Evolutionary conservation across 2,797 vertebrate genomes (phyloP), one percentile per base, ranked within the genome.

Genomic region (Channa striata): DNA sequence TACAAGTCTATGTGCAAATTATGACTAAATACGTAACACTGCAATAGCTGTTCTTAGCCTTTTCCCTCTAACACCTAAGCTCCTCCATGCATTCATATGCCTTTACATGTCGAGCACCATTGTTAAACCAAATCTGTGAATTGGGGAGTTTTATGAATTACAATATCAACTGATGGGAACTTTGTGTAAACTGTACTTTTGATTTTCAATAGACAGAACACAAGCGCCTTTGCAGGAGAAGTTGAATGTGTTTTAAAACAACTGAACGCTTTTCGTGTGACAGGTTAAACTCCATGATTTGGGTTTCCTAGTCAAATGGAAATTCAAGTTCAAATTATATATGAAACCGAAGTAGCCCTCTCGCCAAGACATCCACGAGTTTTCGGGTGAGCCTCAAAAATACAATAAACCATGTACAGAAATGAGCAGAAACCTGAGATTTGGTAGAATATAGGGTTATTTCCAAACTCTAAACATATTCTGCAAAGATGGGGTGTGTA

Each of bases 241-340:
- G 25, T 1, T 30, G 25, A 3, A 30, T 6, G 25, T 30, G 25
- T 30, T 30, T 30, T 6, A 30, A 30, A 30, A 30, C 25, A 30
- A 30, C 25, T 30, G 25, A n/a, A n/a, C n/a, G n/a, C n/a, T n/a
- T n/a, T n/a, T n/a, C n/a, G n/a, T n/a, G n/a, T n/a, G n/a, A n/a
- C n/a, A n/a, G n/a, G n/a, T n/a, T n/a, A n/a, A 54, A 75, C 63
- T 50, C 39, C 11, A 13, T 59, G 63, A 62, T 75, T 74, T 59
- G 36, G 30, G 50, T 70, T 63, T 73, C 36, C 34, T 34, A 34
- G 43, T 66, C 65, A 11, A 25, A 7, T 23, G 20, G n/a, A 80
- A 77, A 75, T 59, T 40, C 42, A 42, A 33, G 59, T 60, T 78
- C n/a, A 63, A 52, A 66, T 44, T 23, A 43, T 72, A 60, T 33